Evolutionary conservation across 2,113 vertebrate species (phyloP), one percentile per base, ranked within the genome.

Genomic region (Caranx ignobilis): DNA sequence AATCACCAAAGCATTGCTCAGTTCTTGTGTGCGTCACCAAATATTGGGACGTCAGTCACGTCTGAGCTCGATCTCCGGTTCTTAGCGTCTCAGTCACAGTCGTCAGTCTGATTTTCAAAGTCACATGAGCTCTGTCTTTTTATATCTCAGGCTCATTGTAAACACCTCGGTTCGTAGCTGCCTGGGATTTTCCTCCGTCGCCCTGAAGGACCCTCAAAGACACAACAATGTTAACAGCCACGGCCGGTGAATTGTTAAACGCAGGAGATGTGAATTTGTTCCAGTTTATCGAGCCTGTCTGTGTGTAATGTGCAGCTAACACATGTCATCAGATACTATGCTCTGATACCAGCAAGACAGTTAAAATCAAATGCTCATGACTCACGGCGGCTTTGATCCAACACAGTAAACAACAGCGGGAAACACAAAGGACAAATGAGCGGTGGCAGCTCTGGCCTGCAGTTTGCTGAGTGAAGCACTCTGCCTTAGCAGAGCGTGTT

Each of bases 391-490:
- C 50, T 71, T 11, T 32, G 26, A 63, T 63, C 8, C 11, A 3
- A 45, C 5, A 56, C 6, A 41, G 34, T 61, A 41, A 65, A 60
- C 61, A 79, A 62, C 2, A 71, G 6, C 45, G 79, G 55, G 50
- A 52, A 77, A 81, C 41, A 31, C 31, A 34, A 61, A 76, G 79
- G 68, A 68, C 63, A 39, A 77, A 69, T 41, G 75, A 83, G 67
- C 57, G 82, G 85, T 69, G 18, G 79, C 74, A 79, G 87, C 75
- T 75, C 26, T 48, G 72, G 73, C 74, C 59, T 50, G 75, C 82
- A 83, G 48, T 73, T 54, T 89, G 89, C 89, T 92, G 91, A 90
- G 66, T 78, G 65, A 76, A 90, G 86, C 82, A 84, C 82, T 90
- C 77, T 73, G 84, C 68, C 60, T 89, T 64, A 86, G 71, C 75